Evolutionary conservation across 2,113 vertebrate species (phyloP).

Genomic region (Greenwoodochromis staneri): DNA sequence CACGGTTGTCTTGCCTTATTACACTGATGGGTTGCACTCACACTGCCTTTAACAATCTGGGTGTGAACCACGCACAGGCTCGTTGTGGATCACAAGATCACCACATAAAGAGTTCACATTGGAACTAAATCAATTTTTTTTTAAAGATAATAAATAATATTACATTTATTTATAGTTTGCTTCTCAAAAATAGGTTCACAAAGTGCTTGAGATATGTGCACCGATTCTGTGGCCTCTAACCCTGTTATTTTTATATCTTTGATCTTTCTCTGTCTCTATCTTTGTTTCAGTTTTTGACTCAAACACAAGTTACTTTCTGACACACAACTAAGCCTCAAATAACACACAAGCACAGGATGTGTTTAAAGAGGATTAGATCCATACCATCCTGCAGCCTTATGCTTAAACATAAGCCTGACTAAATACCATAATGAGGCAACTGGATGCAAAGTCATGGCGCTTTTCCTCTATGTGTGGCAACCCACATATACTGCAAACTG

Average conservation of each 20-base stretch:
- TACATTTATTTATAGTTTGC: not conserved
- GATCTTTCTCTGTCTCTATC: not conserved
- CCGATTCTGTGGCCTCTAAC: not conserved
- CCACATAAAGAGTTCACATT: not conserved
- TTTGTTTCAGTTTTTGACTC: not conserved
- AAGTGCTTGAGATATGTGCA: not conserved
- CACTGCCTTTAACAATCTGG: not conserved
- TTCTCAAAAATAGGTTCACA: not conserved
- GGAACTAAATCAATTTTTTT: not conserved
- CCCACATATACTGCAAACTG: not conserved
- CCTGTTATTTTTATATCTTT: not conserved
- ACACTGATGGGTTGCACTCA: not conserved
- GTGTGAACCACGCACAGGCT: not conserved
- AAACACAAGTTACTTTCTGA: not conserved
- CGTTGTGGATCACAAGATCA: not conserved
- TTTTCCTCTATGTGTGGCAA: not conserved
- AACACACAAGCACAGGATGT: not conserved
- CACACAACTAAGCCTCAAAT: not conserved
- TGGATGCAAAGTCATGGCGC: constrained; percentile 30
- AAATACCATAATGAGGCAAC: constrained; percentile 23
- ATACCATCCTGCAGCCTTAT: not conserved
- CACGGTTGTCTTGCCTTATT: not conserved
- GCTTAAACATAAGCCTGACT: constrained; percentile 2
- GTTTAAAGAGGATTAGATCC: constrained; percentile 2
- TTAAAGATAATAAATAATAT: not conserved